Evolutionary conservation across 2,113 vertebrate species (phyloP).

Genomic region (Gasterosteus aculeatus): DNA sequence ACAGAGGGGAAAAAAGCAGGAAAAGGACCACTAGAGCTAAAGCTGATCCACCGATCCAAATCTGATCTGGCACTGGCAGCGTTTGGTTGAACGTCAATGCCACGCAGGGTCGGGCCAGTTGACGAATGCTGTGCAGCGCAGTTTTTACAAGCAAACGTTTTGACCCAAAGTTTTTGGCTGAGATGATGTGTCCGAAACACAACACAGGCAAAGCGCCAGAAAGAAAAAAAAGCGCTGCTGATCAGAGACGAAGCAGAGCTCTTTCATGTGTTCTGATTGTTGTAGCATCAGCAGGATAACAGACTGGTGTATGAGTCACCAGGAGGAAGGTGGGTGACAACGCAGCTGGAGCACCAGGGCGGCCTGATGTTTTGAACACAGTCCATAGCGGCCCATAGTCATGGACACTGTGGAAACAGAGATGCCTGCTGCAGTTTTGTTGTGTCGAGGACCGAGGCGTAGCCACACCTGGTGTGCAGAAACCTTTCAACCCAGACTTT

Average conservation of each 20-base stretch:
- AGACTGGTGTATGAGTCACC: constrained; percentile 7
- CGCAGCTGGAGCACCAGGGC: background rate
- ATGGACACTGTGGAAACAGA: constrained; percentile 14
- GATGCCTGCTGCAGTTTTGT: background rate
- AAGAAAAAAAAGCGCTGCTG: background rate
- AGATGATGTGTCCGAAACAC: constrained; percentile 9
- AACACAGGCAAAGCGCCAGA: constrained; percentile 7
- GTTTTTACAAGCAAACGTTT: constrained; percentile 18
- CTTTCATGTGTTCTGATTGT: constrained; percentile 24
- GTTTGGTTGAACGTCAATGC: constrained; percentile 16
- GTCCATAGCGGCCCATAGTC: background rate
- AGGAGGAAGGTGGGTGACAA: background rate
- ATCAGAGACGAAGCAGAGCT: constrained; percentile 8
- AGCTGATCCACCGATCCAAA: constrained; percentile 4
- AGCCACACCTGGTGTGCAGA: background rate
- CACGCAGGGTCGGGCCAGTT: constrained; percentile 9
- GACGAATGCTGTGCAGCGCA: background rate
- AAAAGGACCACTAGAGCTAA: background rate
- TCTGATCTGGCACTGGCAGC: constrained; percentile 1
- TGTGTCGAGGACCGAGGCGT: background rate
- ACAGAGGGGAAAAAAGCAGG: background rate
- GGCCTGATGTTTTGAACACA: constrained; percentile 3
- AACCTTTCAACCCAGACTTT: background rate
- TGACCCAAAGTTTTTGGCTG: constrained; percentile 12
- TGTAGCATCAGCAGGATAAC: background rate